Conservation (phyloP, 2,113 vertebrate genomes). For the Saguinus imperator region DNA sequence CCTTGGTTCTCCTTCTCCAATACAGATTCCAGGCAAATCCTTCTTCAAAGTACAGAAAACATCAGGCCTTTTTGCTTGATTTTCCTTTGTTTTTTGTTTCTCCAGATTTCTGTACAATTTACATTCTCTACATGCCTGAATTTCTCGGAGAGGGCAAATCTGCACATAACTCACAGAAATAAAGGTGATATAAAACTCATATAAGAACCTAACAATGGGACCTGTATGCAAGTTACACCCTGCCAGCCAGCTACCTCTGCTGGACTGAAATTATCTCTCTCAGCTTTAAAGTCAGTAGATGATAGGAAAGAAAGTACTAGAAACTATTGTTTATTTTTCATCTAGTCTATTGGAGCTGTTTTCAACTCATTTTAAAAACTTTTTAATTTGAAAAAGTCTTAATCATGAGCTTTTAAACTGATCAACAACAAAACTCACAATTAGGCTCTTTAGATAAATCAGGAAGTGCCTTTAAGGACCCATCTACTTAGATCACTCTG, state of each 20-base stretch:
- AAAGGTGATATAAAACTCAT: neutral
- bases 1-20: neutral
- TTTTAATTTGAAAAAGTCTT: neutral
- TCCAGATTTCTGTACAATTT: neutral
- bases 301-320: neutral
- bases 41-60: neutral
- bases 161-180: constrained; percentile 3
- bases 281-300: constrained; percentile 42
- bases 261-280: neutral
- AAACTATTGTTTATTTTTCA: neutral
- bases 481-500: constrained; percentile 17
- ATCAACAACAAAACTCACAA: constrained; percentile 10
- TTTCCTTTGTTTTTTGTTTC: constrained; percentile 34
- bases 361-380: neutral
- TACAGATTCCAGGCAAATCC: neutral
- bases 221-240: neutral
- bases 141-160: neutral
- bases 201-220: neutral
- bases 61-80: neutral
- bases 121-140: neutral
- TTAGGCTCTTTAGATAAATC: constrained; percentile 7
- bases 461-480: constrained; percentile 1
- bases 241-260: neutral
- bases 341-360: neutral
- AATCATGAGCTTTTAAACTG: constrained; percentile 20